Evolutionary conservation across 1,140 invertebrate genomes (phyloP).

Genomic region (Drosophila aff.): DNA sequence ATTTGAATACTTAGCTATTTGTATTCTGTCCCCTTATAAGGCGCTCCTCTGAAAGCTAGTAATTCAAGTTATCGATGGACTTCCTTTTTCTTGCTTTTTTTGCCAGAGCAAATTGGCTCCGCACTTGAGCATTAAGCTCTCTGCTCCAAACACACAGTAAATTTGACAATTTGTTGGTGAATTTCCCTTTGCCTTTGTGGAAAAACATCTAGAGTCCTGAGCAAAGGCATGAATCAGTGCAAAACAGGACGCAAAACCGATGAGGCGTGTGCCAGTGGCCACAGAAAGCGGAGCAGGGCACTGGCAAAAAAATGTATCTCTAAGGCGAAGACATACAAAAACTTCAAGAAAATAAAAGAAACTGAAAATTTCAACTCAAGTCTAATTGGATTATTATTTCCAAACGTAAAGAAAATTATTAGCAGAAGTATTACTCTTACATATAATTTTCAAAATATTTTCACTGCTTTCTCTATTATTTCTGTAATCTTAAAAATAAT

Average conservation of each 20-base stretch:
- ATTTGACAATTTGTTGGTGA: slow-evolving; percentile 55
- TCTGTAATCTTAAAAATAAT: too few species aligned
- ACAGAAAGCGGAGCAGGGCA: not conserved
- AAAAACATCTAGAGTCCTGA: slow-evolving; percentile 31
- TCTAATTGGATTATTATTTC: too few species aligned
- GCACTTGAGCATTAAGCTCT: slow-evolving; percentile 43
- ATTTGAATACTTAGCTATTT: too few species aligned
- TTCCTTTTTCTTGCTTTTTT: not conserved
- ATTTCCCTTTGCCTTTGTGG: slow-evolving; percentile 8
- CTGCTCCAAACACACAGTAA: slow-evolving; percentile 41
- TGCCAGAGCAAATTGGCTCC: not conserved
- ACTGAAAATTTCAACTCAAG: too few species aligned
- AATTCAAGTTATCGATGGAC: slow-evolving; percentile 15
- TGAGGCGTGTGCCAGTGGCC: slow-evolving; percentile 17
- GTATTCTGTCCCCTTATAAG: not conserved
- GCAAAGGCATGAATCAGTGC: slow-evolving; percentile 64
- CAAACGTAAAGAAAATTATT: too few species aligned
- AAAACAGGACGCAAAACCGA: slow-evolving; percentile 44
- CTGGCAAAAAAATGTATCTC: not conserved
- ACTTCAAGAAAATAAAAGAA: too few species aligned
- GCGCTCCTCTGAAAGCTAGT: not conserved
- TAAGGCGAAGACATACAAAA: not conserved
- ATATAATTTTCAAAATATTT: too few species aligned
- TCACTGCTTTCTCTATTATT: too few species aligned
- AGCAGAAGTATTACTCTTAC: too few species aligned